Evolutionary conservation across 2,113 vertebrate species (phyloP).

Genomic region (Scopus umbretta): DNA sequence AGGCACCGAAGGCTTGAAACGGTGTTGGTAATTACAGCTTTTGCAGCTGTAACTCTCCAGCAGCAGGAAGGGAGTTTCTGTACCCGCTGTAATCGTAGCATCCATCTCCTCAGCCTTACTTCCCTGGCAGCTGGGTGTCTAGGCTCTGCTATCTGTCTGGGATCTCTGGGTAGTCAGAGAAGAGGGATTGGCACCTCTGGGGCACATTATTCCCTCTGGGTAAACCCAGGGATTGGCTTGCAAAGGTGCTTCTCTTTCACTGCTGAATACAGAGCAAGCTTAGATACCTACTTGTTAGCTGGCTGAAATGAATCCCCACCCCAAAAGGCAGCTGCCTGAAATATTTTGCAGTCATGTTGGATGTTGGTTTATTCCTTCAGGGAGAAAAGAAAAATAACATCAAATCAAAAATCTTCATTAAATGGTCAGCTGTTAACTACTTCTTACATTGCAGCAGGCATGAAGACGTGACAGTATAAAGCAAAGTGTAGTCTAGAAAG

Average conservation of each 20-base stretch:
- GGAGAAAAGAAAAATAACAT: not conserved
- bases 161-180: constrained; percentile 16
- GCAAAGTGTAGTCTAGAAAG: not conserved
- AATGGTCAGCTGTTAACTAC: not conserved
- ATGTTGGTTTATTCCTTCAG: not conserved
- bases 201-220: constrained; percentile 7
- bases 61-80: not conserved
- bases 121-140: constrained; percentile 3
- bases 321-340: not conserved
- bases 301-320: not conserved
- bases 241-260: not conserved
- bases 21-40: not conserved
- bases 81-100: not conserved
- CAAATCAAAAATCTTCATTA: not conserved
- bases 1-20: not conserved
- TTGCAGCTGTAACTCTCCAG: not conserved
- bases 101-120: not conserved
- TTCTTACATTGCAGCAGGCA: not conserved
- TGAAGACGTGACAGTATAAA: no score
- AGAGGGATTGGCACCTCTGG: constrained; percentile 50
- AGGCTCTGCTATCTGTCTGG: constrained; percentile 43
- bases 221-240: not conserved
- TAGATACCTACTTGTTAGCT: not conserved
- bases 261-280: not conserved
- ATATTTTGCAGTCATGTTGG: not conserved